Evolutionary conservation across 2,113 vertebrate species (phyloP), one percentile per base, ranked within the genome.

Genomic region (Tricholaema leucomelas): DNA sequence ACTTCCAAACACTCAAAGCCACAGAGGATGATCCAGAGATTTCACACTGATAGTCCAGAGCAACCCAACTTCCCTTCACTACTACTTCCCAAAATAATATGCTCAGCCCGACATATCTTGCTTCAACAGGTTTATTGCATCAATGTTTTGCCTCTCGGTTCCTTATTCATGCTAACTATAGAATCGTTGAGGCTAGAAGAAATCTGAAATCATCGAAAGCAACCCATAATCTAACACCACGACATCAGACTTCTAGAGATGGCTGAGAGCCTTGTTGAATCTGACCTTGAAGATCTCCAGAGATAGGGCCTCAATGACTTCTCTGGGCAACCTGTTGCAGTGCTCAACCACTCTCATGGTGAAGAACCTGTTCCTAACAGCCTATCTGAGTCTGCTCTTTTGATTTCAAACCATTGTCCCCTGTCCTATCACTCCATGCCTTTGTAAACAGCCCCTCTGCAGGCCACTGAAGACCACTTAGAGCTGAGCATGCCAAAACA

Each of bases 1-100:
- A 36, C 30, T 60, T 76, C 17, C 19, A 46, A 60, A 55, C 28
- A 60, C 2, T 38, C 46, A 83, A 64, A 75, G 72, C 21, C 1
- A 6, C 1, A 3, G 0, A 10, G 36, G n/a, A 9, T 27, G 44
- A 48, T 1, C 55, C 8, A 70, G 7, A 4, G 11, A 75, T 76
- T 88, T 85, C 71, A 66, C 31, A 56, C 8, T 28, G 23, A 38
- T 10, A 40, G 40, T 15, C 15, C 55, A 55, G 4, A 54, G 10
- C 7, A 54, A 55, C 21, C 58, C 36, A 28, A 16, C 44, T 50
- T 38, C 24, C 44, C 46, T 52, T 63, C 40, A 44, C 21, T 16
- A 81, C 1, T 25, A 48, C 10, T 30, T 77, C 67, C 65, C 66
- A 12, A 83, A 85, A 70, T 33, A 85, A 66, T 15, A 75, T 19